Base-by-base conservation (phyloP, 1,140 invertebrate species). In the Hyphantria cunea region DNA sequence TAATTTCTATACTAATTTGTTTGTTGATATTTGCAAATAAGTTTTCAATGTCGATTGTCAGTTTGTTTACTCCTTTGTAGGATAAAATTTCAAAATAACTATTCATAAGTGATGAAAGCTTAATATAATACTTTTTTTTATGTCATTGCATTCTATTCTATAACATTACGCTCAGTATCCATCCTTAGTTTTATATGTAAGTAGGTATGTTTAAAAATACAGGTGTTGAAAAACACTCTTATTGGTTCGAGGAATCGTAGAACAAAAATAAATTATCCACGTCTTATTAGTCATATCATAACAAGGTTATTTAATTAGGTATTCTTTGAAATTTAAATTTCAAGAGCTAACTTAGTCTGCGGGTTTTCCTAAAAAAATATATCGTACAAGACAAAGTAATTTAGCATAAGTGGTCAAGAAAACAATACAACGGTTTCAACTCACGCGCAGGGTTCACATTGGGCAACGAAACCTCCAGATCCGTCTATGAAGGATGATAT, bases 361-460 rank as follows among this genome's bases (percentile, higher is more conserved):
- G 62, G 61, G 64, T 67, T 76, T 71, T 69, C 65, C 64, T 62
- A 59, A 62, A 63, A 71, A 74, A 70, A 71, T 62, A 68, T 65
- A 64, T 72, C 56, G 60, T 51, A 70, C 62, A 64, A 59, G 45
- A 51, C 50, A 54, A 48, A 59, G 17, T 42, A 31, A 77, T 83
- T 86, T 86, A 81, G 70, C 81, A 84, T 85, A 85, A 77, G 65
- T 56, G n/a, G 64, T 47, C 62, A 56, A 62, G 62, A 58, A 72
- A 71, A 82, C 73, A 75, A 78, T 58, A 58, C 70, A 63, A 66
- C 60, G 73, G 54, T 84, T 81, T 81, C 81, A 62, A 84, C 79
- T 82, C 80, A 85, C 80, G 83, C 80, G 67, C 78, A 73, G 70
- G 69, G 65, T 70, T 66, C 72, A 53, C 74, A 76, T 85, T 85